phyloP scores from a whole-genome alignment of 2,888 invertebrate species.

The Phengaris alcon region DNA sequence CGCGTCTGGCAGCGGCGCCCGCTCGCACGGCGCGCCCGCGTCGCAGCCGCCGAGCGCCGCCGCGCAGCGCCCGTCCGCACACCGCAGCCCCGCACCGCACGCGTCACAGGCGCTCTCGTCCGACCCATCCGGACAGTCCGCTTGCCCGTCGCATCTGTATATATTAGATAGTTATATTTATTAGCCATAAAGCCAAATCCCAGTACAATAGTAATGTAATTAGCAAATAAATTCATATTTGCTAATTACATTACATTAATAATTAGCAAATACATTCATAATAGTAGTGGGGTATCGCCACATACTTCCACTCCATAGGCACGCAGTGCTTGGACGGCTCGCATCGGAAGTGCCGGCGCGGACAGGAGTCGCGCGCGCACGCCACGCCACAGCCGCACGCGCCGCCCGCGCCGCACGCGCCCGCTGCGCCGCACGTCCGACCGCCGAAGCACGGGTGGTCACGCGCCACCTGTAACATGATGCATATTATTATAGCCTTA shows the following conservation, averaged over 20 bases:
- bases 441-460: slow-evolving; percentile 69
- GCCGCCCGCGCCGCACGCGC: slow-evolving; percentile 62
- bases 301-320: slow-evolving; percentile 62
- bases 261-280: no score
- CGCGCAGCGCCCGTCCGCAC: slow-evolving; percentile 82
- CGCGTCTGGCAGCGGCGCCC: slow-evolving; percentile 39
- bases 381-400: slow-evolving; percentile 88
- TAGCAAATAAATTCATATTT: no score
- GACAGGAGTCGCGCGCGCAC: slow-evolving; percentile 83
- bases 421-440: slow-evolving; percentile 48
- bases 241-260: no score
- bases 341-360: slow-evolving; percentile 84
- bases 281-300: slow-evolving; percentile 20
- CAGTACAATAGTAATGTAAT: no score
- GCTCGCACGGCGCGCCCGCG: slow-evolving; percentile 63
- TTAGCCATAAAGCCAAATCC: neutral
- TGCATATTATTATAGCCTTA: no score
- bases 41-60: slow-evolving; percentile 82
- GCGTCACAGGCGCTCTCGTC: slow-evolving; percentile 72
- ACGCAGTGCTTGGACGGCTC: slow-evolving; percentile 52
- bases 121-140: slow-evolving; percentile 90
- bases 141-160: slow-evolving; percentile 85
- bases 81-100: slow-evolving; percentile 80
- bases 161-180: neutral
- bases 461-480: slow-evolving; percentile 66